Base-by-base conservation (phyloP, 2,888 invertebrate genomes). In the Stenotaenia linearis region DNA sequence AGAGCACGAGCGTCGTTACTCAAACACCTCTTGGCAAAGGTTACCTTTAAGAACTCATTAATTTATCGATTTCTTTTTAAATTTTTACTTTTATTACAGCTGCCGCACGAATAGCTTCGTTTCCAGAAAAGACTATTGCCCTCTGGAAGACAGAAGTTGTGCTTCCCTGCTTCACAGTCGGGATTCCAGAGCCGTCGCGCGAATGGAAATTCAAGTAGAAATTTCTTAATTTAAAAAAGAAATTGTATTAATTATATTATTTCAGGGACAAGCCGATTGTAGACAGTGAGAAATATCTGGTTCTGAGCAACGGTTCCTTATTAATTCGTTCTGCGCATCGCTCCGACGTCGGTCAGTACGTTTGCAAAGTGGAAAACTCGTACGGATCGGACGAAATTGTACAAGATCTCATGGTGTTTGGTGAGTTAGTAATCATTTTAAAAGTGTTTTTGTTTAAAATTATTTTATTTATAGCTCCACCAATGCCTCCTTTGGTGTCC, bases 1-100 rank as follows among this genome's bases (percentile, higher is more conserved):
- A 95, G 86, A 91, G 93, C 80, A 96, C 96, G 80, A 93, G 93
- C 84, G 93, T 93, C 82, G 94, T 95, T 76, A 91, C 92, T 4
- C 92, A 84, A 9, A 82, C 83, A 35, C 84, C 79, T 1, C 9
- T 75, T 10, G 30, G 10, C n/a, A 79, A 75, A 75, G 75, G 75
- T 75, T 37, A 50, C 32, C 15, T 75, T 23, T n/a, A n/a, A n/a
- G n/a, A n/a, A n/a, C n/a, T n/a, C n/a, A n/a, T n/a, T n/a, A n/a
- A n/a, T n/a, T n/a, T n/a, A n/a, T n/a, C n/a, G n/a, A n/a, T n/a
- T 18, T 74, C 75, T 75, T 28, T 30, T 37, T 77, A 32, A 18
- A 30, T 76, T 50, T 32, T 50, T 30, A 18, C 25, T 75, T 18
- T 50, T n/a, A 18, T 45, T 30, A 9, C 23, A 80, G 80, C 80